These are phyloP conservation scores for Anneissia japonica DNA, from an alignment of 35 echinoderm and acorn worm genomes.

Conservation along the genomic window DNA sequence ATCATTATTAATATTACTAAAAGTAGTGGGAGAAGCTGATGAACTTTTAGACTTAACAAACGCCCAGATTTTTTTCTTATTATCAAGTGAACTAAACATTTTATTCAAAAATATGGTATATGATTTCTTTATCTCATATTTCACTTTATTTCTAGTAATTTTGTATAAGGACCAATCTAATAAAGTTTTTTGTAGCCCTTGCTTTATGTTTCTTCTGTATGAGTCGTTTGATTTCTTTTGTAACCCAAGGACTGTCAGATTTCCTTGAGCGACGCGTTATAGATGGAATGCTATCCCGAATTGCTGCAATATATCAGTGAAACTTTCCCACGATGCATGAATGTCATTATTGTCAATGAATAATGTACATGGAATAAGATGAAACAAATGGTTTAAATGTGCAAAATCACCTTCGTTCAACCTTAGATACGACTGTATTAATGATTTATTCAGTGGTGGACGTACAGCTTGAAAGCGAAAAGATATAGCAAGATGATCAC, in stretches of 20 bases:
- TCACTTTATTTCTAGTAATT: neutral
- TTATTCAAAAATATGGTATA: neutral
- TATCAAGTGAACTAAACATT: neutral
- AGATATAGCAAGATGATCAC: too few relatives aligned
- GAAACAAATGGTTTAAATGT: too few relatives aligned
- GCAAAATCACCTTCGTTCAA: too few relatives aligned
- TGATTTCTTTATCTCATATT: neutral
- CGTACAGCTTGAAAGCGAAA: too few relatives aligned
- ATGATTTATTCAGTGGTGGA: too few relatives aligned
- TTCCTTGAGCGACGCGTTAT: neutral
- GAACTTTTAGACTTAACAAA: neutral
- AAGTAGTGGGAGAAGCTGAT: neutral
- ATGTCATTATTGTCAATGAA: slow-evolving; percentile 12
- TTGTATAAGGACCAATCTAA: neutral
- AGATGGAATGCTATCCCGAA: slow-evolving; percentile 22
- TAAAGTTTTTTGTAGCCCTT: neutral
- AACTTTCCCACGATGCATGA: slow-evolving; percentile 5
- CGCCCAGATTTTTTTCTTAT: neutral
- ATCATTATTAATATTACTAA: neutral
- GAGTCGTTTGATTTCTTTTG: neutral
- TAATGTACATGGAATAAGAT: too few relatives aligned
- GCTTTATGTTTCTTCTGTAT: neutral
- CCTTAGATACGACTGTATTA: too few relatives aligned
- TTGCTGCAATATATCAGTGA: slow-evolving; percentile 18
- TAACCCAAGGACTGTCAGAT: neutral